Percentiles rank a stretch among this genome's conserved stretches.
Evolutionary conservation across 2,888 invertebrate genomes (phyloP).

Genomic region (Rhingia rostrata): DNA sequence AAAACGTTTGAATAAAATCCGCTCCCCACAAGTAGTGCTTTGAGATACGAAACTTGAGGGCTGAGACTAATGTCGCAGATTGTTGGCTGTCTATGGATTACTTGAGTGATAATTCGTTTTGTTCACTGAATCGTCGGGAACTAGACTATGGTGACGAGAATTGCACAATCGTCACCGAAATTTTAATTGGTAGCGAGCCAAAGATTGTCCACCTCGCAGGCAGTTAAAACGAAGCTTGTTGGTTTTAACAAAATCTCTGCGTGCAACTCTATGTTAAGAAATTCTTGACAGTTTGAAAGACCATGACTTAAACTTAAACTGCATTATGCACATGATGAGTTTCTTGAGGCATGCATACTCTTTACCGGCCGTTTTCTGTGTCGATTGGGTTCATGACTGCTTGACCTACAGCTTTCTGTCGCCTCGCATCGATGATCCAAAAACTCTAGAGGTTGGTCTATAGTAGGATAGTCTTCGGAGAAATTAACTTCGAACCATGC

Average conservation of each 20-base stretch:
- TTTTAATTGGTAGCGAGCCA: conserved; percentile 1
- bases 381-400: conserved; percentile 3
- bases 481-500: conserved; percentile 1
- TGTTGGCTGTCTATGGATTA: neutral
- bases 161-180: neutral
- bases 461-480: no score
- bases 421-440: no score
- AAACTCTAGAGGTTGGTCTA: no score
- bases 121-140: neutral
- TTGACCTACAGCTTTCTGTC: no score
- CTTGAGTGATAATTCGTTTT: neutral
- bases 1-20: no score
- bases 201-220: neutral
- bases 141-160: neutral
- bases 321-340: neutral
- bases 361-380: neutral
- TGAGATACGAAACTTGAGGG: no score
- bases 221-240: conserved; percentile 1
- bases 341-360: neutral
- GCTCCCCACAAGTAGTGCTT: no score
- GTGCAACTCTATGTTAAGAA: neutral
- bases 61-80: no score
- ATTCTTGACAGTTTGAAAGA: neutral
- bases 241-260: neutral
- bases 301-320: neutral